Evolutionary conservation across 2,888 invertebrate species (phyloP).

Genomic region (Brachyptera risi): DNA sequence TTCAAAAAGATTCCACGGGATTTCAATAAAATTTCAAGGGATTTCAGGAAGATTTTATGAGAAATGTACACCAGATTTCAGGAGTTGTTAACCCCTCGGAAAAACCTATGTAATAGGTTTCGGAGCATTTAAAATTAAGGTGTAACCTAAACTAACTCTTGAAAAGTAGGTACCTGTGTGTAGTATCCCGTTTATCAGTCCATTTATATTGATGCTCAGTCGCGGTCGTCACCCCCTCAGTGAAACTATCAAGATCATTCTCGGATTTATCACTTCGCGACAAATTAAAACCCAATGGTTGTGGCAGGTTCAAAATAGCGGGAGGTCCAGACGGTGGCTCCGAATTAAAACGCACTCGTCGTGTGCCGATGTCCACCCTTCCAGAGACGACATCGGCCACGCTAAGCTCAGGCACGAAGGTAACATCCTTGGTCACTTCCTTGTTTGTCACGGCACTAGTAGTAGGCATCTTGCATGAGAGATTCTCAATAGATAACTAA

Average conservation of each 20-base stretch:
- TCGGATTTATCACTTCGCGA: slow-evolving; percentile 48
- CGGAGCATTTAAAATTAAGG: no score
- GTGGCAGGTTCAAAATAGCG: slow-evolving; percentile 31
- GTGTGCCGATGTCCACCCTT: background rate
- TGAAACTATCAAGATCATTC: slow-evolving; percentile 53
- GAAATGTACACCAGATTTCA: no score
- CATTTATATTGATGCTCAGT: slow-evolving; percentile 47
- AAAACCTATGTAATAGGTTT: no score
- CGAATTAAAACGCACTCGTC: slow-evolving; percentile 20
- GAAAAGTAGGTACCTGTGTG: slow-evolving; percentile 55
- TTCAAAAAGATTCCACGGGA: no score
- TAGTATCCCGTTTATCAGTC: slow-evolving; percentile 55
- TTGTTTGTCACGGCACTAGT: background rate
- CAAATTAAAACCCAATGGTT: slow-evolving; percentile 30
- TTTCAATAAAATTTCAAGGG: no score
- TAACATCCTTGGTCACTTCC: no score
- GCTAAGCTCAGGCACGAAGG: no score
- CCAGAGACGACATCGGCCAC: no score
- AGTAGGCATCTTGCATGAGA: background rate
- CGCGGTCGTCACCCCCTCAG: slow-evolving; percentile 46
- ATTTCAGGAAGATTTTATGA: no score
- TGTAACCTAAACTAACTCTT: no score
- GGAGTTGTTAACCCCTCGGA: no score
- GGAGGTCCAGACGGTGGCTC: slow-evolving; percentile 21
- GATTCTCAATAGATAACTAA: background rate